phyloP scores from a whole-genome alignment of 2,797 vertebrate genomes.

The Anisognathus igniventris region DNA sequence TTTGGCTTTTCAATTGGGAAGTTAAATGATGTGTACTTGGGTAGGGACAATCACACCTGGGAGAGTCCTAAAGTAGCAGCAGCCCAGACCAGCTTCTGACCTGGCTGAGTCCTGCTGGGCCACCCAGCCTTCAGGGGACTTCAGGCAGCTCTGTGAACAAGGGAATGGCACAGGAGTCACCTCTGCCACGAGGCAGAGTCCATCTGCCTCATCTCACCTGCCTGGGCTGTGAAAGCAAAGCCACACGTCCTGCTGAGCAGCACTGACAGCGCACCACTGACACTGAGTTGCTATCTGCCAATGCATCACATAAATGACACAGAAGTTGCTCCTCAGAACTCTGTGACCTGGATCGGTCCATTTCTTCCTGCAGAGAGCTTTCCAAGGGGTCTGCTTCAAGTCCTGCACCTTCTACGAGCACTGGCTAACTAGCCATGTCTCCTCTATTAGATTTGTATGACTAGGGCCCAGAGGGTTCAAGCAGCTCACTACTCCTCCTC shows the following conservation, averaged over 20 bases:
- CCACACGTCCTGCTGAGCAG: background rate
- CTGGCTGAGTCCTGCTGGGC: rapidly evolving
- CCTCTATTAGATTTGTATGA: background rate
- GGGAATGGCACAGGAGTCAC: background rate
- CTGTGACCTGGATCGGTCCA: background rate
- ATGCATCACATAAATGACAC: background rate
- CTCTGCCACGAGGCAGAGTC: background rate
- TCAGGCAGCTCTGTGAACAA: background rate
- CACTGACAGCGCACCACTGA: background rate
- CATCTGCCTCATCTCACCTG: background rate
- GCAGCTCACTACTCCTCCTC: background rate
- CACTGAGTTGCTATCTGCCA: background rate
- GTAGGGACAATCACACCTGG: background rate
- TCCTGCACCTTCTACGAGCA: background rate
- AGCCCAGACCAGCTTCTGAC: background rate
- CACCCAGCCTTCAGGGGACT: background rate
- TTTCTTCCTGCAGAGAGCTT: background rate
- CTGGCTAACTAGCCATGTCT: background rate
- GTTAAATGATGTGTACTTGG: background rate
- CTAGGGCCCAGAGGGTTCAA: background rate
- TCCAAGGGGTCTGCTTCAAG: background rate
- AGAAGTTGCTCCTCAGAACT: background rate
- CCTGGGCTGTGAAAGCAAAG: background rate
- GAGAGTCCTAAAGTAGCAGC: background rate
- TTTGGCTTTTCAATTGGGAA: conserved; percentile 59